A percentile compares a stretch with the other conserved stretches of the same genome.
Conservation (phyloP, 2,113 vertebrate genomes). For the Gnathonemus longibarbis region DNA sequence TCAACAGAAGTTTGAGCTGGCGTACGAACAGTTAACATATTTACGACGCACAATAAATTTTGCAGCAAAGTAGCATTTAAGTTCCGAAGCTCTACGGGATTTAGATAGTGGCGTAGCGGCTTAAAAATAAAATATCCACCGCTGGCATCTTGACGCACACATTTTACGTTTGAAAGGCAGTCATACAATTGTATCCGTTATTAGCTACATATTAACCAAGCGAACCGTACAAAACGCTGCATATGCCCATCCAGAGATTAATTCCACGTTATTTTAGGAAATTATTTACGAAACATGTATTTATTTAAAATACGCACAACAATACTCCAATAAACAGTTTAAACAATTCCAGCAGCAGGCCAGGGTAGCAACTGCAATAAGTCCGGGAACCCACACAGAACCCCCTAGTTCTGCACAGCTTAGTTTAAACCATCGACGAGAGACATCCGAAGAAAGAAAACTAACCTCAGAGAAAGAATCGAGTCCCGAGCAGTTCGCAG, state of each 20-base stretch:
- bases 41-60: background rate
- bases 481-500: background rate
- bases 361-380: background rate
- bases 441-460: constrained; percentile 5
- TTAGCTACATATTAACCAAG: background rate
- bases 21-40: no score
- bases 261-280: background rate
- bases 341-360: constrained; percentile 6
- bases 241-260: background rate
- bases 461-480: constrained; percentile 10
- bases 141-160: background rate
- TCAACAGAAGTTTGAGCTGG: background rate
- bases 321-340: background rate
- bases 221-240: background rate
- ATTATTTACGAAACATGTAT: background rate
- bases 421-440: background rate
- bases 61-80: background rate
- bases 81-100: background rate
- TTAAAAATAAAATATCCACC: background rate
- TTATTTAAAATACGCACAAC: background rate
- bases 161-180: background rate
- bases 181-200: background rate
- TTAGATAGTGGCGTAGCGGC: background rate
- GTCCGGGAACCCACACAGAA: background rate
- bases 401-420: constrained; percentile 2